Evolutionary conservation across 2,888 invertebrate genomes (phyloP).

Genomic region (Tenodera sinensis): DNA sequence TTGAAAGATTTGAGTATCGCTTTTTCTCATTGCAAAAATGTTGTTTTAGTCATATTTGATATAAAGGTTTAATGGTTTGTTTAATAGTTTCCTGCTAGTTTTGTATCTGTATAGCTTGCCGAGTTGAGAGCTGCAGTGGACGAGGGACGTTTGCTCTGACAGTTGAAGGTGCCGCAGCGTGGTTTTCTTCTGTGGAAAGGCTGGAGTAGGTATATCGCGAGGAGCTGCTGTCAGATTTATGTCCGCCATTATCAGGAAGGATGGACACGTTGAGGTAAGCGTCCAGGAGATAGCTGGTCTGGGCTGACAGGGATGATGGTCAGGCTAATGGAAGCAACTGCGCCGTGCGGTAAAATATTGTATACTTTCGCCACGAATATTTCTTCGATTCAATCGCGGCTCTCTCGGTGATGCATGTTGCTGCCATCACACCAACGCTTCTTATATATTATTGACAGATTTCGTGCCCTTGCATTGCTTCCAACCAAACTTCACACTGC

Average conservation of each 20-base stretch:
- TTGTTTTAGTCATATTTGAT: no score
- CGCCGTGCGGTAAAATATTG: constrained; percentile 6
- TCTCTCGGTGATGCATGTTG: not conserved
- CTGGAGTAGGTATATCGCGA: not conserved
- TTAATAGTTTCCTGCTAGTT: no score
- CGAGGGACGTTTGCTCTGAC: no score
- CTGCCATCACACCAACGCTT: not conserved
- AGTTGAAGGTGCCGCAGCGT: not conserved
- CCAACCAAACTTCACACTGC: not conserved
- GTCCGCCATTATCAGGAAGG: constrained; percentile 29
- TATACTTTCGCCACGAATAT: constrained; percentile 11
- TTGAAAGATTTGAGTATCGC: no score
- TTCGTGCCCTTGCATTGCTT: not conserved
- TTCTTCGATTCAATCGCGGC: constrained; percentile 4
- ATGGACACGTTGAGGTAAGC: constrained; percentile 28
- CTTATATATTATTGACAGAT: not conserved
- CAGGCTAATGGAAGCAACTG: constrained; percentile 7
- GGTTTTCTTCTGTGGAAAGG: constrained; percentile 6
- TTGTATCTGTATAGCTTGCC: no score
- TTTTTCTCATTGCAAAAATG: no score
- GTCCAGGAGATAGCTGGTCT: constrained; percentile 6
- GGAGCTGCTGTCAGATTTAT: constrained; percentile 27
- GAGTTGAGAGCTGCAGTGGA: no score
- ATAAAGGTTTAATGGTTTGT: no score
- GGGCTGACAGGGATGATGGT: constrained; percentile 3